A percentile compares a stretch with the other conserved stretches of the same genome.
Conservation (phyloP, 1,140 invertebrate species). For the Antheraea pernyi region DNA sequence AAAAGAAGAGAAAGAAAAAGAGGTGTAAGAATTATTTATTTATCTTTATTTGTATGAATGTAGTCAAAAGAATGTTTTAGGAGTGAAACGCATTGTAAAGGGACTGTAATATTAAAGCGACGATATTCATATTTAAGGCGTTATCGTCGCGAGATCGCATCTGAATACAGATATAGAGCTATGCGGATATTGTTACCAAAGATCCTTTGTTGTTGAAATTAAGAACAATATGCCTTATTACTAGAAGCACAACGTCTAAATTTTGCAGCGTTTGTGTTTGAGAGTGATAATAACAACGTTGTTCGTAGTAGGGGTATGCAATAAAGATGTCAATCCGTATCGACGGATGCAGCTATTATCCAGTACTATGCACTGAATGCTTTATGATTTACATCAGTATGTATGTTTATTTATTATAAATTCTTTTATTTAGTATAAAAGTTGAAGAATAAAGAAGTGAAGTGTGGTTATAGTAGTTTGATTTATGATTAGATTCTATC, state of each 20-base stretch:
- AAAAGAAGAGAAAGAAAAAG: no score
- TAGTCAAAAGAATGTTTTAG: no score
- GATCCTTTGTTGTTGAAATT: not conserved
- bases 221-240: not conserved
- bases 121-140: constrained; percentile 42
- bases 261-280: not conserved
- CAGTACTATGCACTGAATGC: constrained; percentile 33
- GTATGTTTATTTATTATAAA: no score
- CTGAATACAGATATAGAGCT: constrained; percentile 18
- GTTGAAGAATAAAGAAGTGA: no score
- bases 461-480: no score
- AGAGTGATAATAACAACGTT: constrained; percentile 17
- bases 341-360: constrained; percentile 42
- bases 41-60: no score
- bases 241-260: not conserved
- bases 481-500: no score
- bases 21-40: no score
- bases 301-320: constrained; percentile 32
- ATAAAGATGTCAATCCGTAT: constrained; percentile 42
- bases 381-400: no score
- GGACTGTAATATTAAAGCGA: constrained; percentile 25
- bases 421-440: no score
- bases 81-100: constrained; percentile 24
- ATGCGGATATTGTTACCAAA: constrained; percentile 1
- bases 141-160: constrained; percentile 32